Evolutionary conservation across 1,140 invertebrate species (phyloP).

Genomic region (Mercenaria mercenaria): DNA sequence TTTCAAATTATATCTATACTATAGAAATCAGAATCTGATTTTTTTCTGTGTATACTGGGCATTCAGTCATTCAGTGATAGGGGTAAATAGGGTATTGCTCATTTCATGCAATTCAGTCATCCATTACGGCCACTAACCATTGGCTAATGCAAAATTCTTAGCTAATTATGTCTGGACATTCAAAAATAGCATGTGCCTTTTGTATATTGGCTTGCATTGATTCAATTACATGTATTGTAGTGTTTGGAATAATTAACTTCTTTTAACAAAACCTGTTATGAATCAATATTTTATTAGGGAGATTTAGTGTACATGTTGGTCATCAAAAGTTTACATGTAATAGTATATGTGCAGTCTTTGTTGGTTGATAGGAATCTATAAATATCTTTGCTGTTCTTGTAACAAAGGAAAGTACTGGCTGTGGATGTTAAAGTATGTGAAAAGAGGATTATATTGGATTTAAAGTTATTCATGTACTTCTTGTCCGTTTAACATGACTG

Average conservation of each 20-base stretch:
- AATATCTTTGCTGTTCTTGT: not conserved
- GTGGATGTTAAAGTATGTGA: not conserved
- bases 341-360: not conserved
- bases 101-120: constrained; percentile 45
- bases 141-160: constrained; percentile 65
- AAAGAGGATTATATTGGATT: not conserved
- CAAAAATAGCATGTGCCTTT: constrained; percentile 57
- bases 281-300: constrained; percentile 1
- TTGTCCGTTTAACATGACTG: no score
- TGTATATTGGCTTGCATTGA: not conserved
- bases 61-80: not conserved
- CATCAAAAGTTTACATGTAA: not conserved
- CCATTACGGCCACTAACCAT: constrained; percentile 60
- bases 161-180: constrained; percentile 58
- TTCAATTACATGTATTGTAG: not conserved
- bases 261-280: not conserved
- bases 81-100: constrained; percentile 35
- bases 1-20: no score
- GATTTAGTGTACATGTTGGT: not conserved
- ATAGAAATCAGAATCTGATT: no score
- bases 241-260: not conserved
- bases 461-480: no score
- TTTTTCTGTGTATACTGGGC: no score
- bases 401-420: not conserved
- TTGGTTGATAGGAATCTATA: not conserved